Evolutionary conservation across 2,113 vertebrate species (phyloP).

Genomic region (Orthonyx spaldingii): DNA sequence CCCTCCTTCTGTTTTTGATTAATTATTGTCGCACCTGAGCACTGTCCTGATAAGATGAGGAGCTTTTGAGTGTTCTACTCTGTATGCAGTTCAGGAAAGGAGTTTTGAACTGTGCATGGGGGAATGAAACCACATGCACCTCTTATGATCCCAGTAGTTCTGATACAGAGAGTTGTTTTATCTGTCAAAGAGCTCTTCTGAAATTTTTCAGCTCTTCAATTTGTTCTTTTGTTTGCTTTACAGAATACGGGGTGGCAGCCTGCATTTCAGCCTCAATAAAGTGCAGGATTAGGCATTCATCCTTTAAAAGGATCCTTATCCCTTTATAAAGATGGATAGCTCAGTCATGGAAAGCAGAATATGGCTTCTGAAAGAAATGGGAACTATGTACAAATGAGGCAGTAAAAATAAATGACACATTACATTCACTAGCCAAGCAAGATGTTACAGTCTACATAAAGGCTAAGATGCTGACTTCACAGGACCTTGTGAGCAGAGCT

Average conservation of each 20-base stretch:
- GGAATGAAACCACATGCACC: not conserved
- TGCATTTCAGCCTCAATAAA: slow-evolving; percentile 14
- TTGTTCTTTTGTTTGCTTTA: slow-evolving; percentile 25
- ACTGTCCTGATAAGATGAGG: not conserved
- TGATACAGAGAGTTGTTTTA: not conserved
- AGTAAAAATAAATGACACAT: slow-evolving; percentile 67
- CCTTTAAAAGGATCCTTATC: slow-evolving; percentile 38
- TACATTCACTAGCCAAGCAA: slow-evolving; percentile 63
- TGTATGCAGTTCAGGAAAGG: not conserved
- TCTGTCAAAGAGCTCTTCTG: not conserved
- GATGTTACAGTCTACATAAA: slow-evolving; percentile 48
- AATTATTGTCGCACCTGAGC: not conserved
- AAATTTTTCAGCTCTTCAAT: not conserved
- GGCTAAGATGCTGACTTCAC: slow-evolving; percentile 63
- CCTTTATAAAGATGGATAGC: slow-evolving; percentile 40
- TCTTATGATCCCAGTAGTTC: not conserved
- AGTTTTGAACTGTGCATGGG: not conserved
- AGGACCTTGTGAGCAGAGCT: not conserved
- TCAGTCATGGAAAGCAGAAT: not conserved
- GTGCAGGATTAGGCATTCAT: not conserved
- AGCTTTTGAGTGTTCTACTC: not conserved
- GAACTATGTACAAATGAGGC: slow-evolving; percentile 52
- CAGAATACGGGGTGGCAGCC: not conserved
- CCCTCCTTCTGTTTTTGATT: not conserved
- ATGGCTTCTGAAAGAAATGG: slow-evolving; percentile 11